Evolutionary conservation across 2,888 invertebrate genomes (phyloP).

Genomic region (Diplolepis rosae): DNA sequence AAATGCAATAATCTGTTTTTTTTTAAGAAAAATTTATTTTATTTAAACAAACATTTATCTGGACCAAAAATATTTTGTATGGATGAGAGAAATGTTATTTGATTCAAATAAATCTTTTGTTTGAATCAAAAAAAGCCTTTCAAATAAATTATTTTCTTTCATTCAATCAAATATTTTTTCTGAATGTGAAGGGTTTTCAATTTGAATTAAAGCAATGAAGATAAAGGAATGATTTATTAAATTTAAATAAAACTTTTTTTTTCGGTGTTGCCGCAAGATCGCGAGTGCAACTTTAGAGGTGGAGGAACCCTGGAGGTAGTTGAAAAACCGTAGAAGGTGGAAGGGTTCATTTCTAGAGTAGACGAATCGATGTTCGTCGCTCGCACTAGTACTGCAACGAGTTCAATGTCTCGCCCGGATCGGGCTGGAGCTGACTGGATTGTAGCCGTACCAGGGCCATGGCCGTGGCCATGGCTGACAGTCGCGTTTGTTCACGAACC

Average conservation of each 20-base stretch:
- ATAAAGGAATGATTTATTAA: too few relatives aligned
- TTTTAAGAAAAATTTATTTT: too few relatives aligned
- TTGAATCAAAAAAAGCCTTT: too few relatives aligned
- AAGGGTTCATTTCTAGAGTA: conserved; percentile 65
- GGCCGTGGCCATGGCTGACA: conserved; percentile 64
- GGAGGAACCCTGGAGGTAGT: conserved; percentile 35
- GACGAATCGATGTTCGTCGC: conserved; percentile 68
- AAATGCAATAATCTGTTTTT: too few relatives aligned
- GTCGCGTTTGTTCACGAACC: conserved; percentile 47
- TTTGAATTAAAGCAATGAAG: too few relatives aligned
- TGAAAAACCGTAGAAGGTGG: conserved; percentile 34
- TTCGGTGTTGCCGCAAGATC: conserved; percentile 46
- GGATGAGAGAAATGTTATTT: too few relatives aligned
- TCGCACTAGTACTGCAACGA: conserved; percentile 64
- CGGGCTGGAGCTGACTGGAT: conserved; percentile 41
- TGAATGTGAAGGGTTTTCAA: conserved; percentile 52
- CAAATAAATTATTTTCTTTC: too few relatives aligned
- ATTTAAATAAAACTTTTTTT: too few relatives aligned
- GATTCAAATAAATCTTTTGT: too few relatives aligned
- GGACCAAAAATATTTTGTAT: too few relatives aligned
- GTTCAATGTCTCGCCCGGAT: conserved; percentile 71
- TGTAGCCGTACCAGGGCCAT: conserved; percentile 50
- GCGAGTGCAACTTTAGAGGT: conserved; percentile 45
- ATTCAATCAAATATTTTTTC: conserved; percentile 40
- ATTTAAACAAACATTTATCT: too few relatives aligned